A percentile compares a stretch with the other conserved stretches of the same genome.
Evolutionary conservation across 53 echinoderm and acorn worm species (phyloP).

Genomic region (Actinopyga echinites): DNA sequence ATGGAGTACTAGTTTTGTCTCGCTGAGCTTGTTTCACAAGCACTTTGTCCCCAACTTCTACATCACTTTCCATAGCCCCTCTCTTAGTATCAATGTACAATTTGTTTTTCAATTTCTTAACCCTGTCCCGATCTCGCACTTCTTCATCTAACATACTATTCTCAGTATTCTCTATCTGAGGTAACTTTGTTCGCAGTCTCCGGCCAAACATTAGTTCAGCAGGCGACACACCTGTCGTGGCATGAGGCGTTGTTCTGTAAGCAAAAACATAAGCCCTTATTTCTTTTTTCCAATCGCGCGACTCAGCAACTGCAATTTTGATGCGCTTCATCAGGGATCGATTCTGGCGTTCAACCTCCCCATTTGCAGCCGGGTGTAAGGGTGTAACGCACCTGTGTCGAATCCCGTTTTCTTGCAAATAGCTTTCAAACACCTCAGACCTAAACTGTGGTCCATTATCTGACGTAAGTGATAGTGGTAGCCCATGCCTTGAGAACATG

Average conservation of each 20-base stretch:
- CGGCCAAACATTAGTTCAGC: slow-evolving; percentile 59
- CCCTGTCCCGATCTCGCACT: slow-evolving; percentile 32
- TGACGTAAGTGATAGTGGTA: slow-evolving; percentile 21
- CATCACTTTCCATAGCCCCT: slow-evolving; percentile 34
- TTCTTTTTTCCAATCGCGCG: too few species aligned
- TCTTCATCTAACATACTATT: slow-evolving; percentile 24
- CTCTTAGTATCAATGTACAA: slow-evolving; percentile 46
- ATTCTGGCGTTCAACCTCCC: slow-evolving; percentile 60
- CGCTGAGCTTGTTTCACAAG: slow-evolving; percentile 45
- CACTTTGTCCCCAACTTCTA: slow-evolving; percentile 46
- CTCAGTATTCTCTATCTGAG: neutral
- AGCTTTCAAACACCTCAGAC: slow-evolving; percentile 36
- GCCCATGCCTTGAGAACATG: slow-evolving; percentile 34
- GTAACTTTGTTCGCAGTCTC: slow-evolving; percentile 55
- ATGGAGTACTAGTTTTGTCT: slow-evolving; percentile 50
- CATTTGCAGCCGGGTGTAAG: slow-evolving; percentile 59
- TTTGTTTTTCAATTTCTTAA: slow-evolving; percentile 55
- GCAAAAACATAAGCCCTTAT: too few species aligned
- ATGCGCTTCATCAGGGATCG: slow-evolving; percentile 39
- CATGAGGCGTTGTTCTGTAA: slow-evolving; percentile 55
- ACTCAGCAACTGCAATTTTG: too few species aligned
- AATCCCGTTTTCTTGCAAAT: slow-evolving; percentile 22
- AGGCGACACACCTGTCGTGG: slow-evolving; percentile 51
- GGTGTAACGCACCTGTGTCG: slow-evolving; percentile 49
- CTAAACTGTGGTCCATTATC: slow-evolving; percentile 62